A percentile compares a stretch with the other conserved stretches of the same genome.
Conservation (phyloP, 2,113 vertebrate species). For the Noturus placidus region DNA sequence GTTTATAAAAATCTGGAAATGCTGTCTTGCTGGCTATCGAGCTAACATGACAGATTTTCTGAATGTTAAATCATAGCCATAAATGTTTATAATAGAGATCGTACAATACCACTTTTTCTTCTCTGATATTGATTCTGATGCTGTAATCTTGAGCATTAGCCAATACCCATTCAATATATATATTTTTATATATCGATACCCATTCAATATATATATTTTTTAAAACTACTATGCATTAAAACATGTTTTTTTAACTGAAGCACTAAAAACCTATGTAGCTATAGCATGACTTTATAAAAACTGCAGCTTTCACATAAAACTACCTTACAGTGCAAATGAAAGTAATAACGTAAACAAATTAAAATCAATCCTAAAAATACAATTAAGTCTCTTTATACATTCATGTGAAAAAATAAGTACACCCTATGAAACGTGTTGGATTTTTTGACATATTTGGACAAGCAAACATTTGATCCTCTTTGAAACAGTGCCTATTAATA, state of each 20-base stretch:
- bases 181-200: not conserved
- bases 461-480: too few relatives aligned
- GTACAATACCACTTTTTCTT: not conserved
- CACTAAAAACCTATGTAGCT: too few relatives aligned
- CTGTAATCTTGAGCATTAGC: not conserved
- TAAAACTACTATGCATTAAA: too few relatives aligned
- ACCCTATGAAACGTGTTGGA: too few relatives aligned
- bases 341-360: not conserved
- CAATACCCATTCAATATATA: not conserved
- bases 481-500: too few relatives aligned
- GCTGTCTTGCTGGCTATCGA: too few relatives aligned
- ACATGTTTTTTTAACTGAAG: too few relatives aligned
- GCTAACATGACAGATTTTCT: not conserved
- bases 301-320: not conserved
- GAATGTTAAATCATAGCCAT: not conserved
- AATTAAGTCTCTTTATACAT: too few relatives aligned
- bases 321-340: not conserved
- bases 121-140: not conserved
- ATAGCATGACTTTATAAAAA: not conserved
- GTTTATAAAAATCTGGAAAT: not conserved
- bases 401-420: too few relatives aligned
- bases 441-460: too few relatives aligned
- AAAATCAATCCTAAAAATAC: too few relatives aligned
- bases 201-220: too few relatives aligned
- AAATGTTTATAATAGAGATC: not conserved